A percentile compares a stretch with the other conserved stretches of the same genome.
phyloP scores from a whole-genome alignment of 2,888 invertebrate genomes.

The Cerastis leucographa region DNA sequence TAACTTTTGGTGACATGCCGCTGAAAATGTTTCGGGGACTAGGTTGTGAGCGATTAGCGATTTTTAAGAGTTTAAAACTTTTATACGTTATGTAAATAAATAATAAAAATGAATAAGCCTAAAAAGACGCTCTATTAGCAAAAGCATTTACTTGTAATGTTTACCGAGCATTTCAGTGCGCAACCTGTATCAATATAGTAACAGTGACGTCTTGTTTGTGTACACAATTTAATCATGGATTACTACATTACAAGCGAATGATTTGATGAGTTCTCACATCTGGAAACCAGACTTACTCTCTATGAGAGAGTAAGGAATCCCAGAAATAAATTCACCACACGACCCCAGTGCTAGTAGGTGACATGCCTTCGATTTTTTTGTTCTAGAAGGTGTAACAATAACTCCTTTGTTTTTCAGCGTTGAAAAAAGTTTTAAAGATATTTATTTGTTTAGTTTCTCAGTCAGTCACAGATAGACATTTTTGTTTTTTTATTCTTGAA shows the following conservation, averaged over 20 bases:
- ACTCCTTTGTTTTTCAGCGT: not conserved
- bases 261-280: no score
- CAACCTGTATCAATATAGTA: not conserved
- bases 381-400: not conserved
- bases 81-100: not conserved
- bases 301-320: not conserved
- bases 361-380: not conserved
- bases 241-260: not conserved
- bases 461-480: not conserved
- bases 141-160: not conserved
- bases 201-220: not conserved
- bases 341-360: no score
- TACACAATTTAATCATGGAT: not conserved
- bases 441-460: not conserved
- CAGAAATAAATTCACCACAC: no score
- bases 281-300: not conserved
- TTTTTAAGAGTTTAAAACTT: not conserved
- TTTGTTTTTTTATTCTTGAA: not conserved
- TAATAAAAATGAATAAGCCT: not conserved
- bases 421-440: not conserved
- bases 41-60: not conserved
- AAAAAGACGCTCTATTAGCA: not conserved
- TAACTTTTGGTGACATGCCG: slow-evolving; percentile 60
- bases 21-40: slow-evolving; percentile 1
- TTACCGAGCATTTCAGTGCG: not conserved